Base-by-base conservation (phyloP, 53 echinoderm and acorn worm genomes). In the Holothuria scabra region DNA sequence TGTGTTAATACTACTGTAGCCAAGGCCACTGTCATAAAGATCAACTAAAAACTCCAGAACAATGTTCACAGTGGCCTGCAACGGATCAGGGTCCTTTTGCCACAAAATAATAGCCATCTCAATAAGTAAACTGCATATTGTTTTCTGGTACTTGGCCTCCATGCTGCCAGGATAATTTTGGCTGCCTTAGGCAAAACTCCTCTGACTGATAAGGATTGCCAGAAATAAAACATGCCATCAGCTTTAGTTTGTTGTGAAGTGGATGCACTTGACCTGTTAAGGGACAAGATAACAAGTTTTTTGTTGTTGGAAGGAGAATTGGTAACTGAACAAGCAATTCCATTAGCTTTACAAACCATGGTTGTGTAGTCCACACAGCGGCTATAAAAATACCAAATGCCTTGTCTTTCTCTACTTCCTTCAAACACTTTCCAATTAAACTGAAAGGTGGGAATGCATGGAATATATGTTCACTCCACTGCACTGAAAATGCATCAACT, bases 271-370 rank as follows among this genome's bases (percentile, higher is more conserved):
- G 48, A 48, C 48, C 48, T 48, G 48, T 48, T 48, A 48, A 48
- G 14, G 48, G 48, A 48, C 48, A 48, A 48, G 7, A 12, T 48
- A 48, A 48, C 48, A 48, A 48, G 12, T 48, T 48, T 1, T 48
- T 48, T 48, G 48, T 48, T 48, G 48, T 48, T 48, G 48, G 48
- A 48, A 48, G 48, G 14, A 48, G 48, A 48, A 48, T 26, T 63
- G 63, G 63, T 29, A 5, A 4, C 63, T 25, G 63, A 26, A 63
- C 29, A 26, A 63, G 25, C 74, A 74, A 49, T 49, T 74, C 74
- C 74, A 74, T 74, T 23, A 74, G 74, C 52, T 74, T 74, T 49
- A 74, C 49, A 23, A 74, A 74, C 74, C 74, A 74, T 74, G 74
- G 52, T 24, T 74, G 74, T 46, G 74, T 48, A 23, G 74, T 48